Evolutionary conservation across 2,113 vertebrate species (phyloP).

Genomic region (Tamias sibiricus): DNA sequence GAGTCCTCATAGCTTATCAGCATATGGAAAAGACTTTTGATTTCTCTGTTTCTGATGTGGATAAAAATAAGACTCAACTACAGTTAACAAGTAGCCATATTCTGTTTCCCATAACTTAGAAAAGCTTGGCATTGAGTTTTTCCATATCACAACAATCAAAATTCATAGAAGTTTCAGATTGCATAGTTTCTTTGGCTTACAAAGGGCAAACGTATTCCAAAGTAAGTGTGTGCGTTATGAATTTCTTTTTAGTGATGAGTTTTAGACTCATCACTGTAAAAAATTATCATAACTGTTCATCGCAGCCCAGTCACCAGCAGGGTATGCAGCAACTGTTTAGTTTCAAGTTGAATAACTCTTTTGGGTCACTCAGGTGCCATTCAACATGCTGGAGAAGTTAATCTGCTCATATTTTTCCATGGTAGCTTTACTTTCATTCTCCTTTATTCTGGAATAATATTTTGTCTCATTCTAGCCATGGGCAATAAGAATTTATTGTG

Average conservation of each 20-base stretch:
- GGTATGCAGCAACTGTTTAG: not conserved
- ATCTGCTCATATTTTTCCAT: conserved; percentile 34
- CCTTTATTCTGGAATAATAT: conserved; percentile 70
- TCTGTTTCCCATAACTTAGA: conserved; percentile 11
- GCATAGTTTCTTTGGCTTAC: conserved; percentile 19
- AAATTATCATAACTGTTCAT: conserved; percentile 13
- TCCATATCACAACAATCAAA: not conserved
- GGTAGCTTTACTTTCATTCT: conserved; percentile 58
- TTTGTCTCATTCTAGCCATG: conserved; percentile 65
- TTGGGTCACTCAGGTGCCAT: not conserved
- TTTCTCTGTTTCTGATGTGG: not conserved
- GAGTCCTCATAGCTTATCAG: not conserved
- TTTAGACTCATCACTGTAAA: not conserved
- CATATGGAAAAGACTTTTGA: not conserved
- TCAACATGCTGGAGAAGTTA: conserved; percentile 47
- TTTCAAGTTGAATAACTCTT: conserved; percentile 40
- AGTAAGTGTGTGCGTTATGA: not conserved
- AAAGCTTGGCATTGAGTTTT: conserved; percentile 32
- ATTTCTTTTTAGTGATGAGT: not conserved
- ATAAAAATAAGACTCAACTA: not conserved
- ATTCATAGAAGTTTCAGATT: conserved; percentile 6
- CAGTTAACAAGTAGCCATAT: not conserved
- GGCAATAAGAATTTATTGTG: conserved; percentile 75
- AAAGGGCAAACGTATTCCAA: conserved; percentile 8
- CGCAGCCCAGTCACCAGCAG: not conserved